A percentile compares a stretch with the other conserved stretches of the same genome.
Conservation (phyloP, 2,113 vertebrate species). For the Vulpes ferrilata region DNA sequence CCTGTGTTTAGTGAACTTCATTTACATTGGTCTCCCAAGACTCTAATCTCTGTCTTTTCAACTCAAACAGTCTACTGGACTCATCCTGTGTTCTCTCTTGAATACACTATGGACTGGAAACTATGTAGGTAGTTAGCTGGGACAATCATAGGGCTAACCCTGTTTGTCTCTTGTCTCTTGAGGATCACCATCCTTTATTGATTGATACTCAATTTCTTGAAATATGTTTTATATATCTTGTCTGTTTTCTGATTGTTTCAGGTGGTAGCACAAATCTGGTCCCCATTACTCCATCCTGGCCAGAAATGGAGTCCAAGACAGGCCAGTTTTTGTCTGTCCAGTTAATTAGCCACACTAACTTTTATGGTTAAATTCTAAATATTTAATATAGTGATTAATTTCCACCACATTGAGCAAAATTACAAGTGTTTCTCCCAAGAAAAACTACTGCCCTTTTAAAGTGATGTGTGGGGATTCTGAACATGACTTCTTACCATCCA, state of each 20-base stretch:
- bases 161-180: not conserved
- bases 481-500: not conserved
- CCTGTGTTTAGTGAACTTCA: not conserved
- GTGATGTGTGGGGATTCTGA: not conserved
- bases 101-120: not conserved
- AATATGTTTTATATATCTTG: not conserved
- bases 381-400: not conserved
- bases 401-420: not conserved
- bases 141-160: not conserved
- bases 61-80: not conserved
- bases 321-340: not conserved
- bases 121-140: not conserved
- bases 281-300: not conserved
- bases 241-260: not conserved
- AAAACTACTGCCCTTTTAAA: constrained; percentile 39
- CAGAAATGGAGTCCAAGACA: not conserved
- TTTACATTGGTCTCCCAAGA: not conserved
- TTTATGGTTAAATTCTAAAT: not conserved
- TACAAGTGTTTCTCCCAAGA: not conserved
- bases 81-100: not conserved
- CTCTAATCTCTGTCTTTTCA: not conserved
- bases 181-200: not conserved
- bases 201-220: not conserved
- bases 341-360: not conserved
- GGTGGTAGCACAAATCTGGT: not conserved